Base-by-base conservation (phyloP, 1,140 invertebrate genomes). In the Rhyacophila brunnea region DNA sequence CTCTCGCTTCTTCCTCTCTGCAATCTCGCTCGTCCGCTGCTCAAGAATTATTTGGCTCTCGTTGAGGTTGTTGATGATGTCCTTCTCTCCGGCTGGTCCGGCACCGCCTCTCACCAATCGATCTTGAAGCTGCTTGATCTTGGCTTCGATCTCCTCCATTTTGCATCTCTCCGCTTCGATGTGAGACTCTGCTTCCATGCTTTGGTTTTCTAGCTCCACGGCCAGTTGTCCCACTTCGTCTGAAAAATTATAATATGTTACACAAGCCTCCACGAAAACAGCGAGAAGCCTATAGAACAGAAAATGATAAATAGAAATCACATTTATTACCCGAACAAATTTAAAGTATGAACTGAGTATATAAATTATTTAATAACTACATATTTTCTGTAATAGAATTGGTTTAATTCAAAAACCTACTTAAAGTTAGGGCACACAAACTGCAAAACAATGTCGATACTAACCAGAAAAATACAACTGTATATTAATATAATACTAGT, bases 31-130 rank as follows among this genome's bases (percentile, higher is more conserved):
- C 48, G 86, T 79, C 62, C 89, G 82, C 68, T 89, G 85, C 68
- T 95, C 90, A 19, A 97, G 75, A 50, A 89, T 87, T 62, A 87
- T 80, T 70, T 95, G 89, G 62, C 94, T 91, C 72, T 95, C 87
- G 70, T 92, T 92, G 10, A 94, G 93, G 67, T 93, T 92, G 72
- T 96, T 92, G 15, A 95, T 82, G 44, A 97, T 88, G 72, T 93
- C 93, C 71, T 91, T 93, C 1, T 81, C 81, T 19, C 74, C 75
- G 11, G 68, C 73, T 28, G 80, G 80, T 42, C 73, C 74, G 13
- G 69, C 74, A 38, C 81, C 81, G 23, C 94, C 95, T 58, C 86
- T 85, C 23, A 97, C 83, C 57, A 97, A 77, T 70, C 95, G 92
- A 65, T 91, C 91, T 72, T 96, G 92, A 73, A 97, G 85, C 40